phyloP scores from a whole-genome alignment of 2,113 vertebrate species.

The Craseonycteris thonglongyai region DNA sequence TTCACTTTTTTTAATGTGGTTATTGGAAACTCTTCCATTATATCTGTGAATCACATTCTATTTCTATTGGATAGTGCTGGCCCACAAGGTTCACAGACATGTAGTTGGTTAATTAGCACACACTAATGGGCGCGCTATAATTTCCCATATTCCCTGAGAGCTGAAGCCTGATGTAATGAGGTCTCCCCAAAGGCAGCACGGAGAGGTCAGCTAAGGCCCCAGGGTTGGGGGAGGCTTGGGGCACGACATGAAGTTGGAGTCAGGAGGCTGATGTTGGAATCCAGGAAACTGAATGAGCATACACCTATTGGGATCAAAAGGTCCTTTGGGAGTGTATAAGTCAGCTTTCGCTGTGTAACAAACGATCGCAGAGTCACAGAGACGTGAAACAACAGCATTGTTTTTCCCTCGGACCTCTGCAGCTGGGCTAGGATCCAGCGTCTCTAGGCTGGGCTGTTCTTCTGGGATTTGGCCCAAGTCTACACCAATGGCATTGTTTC shows the following conservation, averaged over 20 bases:
- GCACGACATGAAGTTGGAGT: not conserved
- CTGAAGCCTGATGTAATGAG: not conserved
- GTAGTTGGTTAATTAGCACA: not conserved
- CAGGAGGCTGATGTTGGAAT: not conserved
- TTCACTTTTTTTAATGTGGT: not conserved
- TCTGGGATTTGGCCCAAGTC: not conserved
- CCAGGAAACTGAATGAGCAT: not conserved
- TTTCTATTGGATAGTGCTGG: not conserved
- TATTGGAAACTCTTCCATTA: not conserved
- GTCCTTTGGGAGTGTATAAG: not conserved
- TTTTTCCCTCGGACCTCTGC: not conserved
- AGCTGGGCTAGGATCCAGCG: not conserved
- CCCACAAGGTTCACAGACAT: not conserved
- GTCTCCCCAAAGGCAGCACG: no score
- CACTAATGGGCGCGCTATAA: not conserved
- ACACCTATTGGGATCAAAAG: not conserved
- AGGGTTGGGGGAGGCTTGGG: not conserved
- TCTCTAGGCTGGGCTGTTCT: not conserved
- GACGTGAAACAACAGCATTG: not conserved
- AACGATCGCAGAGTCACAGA: not conserved
- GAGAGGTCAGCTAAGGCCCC: not conserved
- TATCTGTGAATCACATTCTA: not conserved
- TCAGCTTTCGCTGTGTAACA: not conserved
- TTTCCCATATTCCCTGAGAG: not conserved
- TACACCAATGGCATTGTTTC: rapidly evolving